phyloP scores from a whole-genome alignment of 2,113 vertebrate species.

The Bungarus multicinctus region DNA sequence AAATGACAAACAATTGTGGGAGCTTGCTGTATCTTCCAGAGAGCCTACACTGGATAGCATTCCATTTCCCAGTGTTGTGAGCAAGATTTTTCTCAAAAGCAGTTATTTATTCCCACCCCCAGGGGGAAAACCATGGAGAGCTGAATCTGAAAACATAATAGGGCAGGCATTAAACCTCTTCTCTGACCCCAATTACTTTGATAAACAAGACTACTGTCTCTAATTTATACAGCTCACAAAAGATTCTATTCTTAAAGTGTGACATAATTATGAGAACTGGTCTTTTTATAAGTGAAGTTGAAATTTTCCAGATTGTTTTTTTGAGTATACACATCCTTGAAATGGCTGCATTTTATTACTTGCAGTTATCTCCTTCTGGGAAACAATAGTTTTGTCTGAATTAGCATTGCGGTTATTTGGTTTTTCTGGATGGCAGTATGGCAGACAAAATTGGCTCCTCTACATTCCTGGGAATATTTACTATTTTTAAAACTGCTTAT shows the following conservation, averaged over 20 bases:
- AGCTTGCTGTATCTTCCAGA: not conserved
- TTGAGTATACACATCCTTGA: not conserved
- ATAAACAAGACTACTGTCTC: not conserved
- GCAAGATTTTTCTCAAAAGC: not conserved
- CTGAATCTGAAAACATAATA: not conserved
- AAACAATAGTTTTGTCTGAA: not conserved
- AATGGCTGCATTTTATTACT: not conserved
- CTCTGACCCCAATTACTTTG: not conserved
- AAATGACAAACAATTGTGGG: not conserved
- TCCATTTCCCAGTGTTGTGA: not conserved
- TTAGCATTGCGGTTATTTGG: not conserved
- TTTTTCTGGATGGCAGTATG: not conserved
- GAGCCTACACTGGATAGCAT: not conserved
- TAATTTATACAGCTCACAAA: not conserved
- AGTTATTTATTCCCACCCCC: not conserved
- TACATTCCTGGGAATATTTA: not conserved
- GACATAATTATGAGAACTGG: not conserved
- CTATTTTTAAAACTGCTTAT: not conserved
- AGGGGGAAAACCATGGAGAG: not conserved
- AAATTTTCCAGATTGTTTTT: not conserved
- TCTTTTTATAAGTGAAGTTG: not conserved
- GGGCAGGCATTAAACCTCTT: not conserved
- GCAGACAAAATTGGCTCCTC: not conserved
- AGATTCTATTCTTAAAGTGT: not conserved
- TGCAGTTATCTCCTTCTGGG: not conserved